phyloP scores from a whole-genome alignment of 2,888 invertebrate species.

The Pyralis farinalis region DNA sequence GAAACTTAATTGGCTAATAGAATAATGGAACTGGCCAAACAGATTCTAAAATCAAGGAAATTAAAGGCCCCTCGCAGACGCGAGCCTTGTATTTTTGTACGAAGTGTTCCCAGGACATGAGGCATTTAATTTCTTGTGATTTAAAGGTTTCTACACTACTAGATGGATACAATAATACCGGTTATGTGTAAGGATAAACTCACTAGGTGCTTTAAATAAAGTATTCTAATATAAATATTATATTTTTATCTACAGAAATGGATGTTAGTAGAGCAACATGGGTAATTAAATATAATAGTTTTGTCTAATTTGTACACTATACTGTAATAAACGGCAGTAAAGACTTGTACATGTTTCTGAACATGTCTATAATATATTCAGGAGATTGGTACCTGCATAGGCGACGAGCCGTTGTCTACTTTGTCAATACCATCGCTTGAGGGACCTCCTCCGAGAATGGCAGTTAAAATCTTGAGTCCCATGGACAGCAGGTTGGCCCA shows the following conservation, averaged over 20 bases:
- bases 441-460: constrained; percentile 89
- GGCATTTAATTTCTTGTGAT: constrained; percentile 54
- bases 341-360: not conserved
- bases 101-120: constrained; percentile 54
- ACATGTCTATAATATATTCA: no score
- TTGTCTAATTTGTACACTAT: constrained; percentile 30
- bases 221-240: constrained; percentile 35
- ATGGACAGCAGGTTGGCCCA: constrained; percentile 94
- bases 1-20: no score
- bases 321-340: constrained; percentile 12
- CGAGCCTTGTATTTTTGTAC: constrained; percentile 32
- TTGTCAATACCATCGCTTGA: constrained; percentile 93
- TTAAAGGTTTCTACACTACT: constrained; percentile 52
- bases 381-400: constrained; percentile 88
- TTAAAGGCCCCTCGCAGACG: no score
- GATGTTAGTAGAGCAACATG: constrained; percentile 72
- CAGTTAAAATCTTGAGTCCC: constrained; percentile 92
- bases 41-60: not conserved
- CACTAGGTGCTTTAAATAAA: constrained; percentile 64
- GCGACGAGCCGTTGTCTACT: constrained; percentile 92
- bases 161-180: constrained; percentile 35
- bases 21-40: no score
- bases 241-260: constrained; percentile 57
- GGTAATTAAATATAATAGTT: constrained; percentile 29
- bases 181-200: constrained; percentile 62